Evolutionary conservation across 64 coral and sea anemone species (phyloP).

Genomic region (Hydrozoanthus tunicans): DNA sequence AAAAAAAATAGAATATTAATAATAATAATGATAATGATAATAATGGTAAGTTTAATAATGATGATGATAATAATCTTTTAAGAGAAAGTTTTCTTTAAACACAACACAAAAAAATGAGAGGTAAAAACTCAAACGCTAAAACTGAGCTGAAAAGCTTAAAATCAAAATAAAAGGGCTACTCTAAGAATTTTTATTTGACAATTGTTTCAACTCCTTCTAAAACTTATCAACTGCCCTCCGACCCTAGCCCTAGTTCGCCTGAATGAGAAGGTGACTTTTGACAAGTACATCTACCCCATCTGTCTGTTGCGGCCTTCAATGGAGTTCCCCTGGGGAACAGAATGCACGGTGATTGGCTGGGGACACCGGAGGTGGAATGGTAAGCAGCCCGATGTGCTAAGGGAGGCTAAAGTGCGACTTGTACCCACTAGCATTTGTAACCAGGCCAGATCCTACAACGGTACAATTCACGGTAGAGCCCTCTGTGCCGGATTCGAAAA

Average conservation of each 20-base stretch:
- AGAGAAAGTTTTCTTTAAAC: too few species aligned
- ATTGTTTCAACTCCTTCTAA: too few species aligned
- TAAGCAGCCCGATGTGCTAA: constrained; percentile 58
- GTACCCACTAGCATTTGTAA: constrained; percentile 76
- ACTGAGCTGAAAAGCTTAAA: too few species aligned
- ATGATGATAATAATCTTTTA: too few species aligned
- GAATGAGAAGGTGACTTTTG: constrained; percentile 46
- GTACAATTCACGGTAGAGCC: constrained; percentile 74
- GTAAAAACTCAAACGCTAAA: too few species aligned
- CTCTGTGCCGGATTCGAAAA: constrained; percentile 80
- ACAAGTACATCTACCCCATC: constrained; percentile 53
- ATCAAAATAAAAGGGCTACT: too few species aligned
- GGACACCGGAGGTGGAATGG: constrained; percentile 64
- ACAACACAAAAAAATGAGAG: too few species aligned
- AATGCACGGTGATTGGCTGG: constrained; percentile 72
- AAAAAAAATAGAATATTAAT: too few species aligned
- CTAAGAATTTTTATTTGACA: too few species aligned
- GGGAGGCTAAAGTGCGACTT: constrained; percentile 71
- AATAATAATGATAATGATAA: too few species aligned
- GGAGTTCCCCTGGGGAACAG: constrained; percentile 60
- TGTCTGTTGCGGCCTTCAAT: constrained; percentile 65
- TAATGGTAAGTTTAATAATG: too few species aligned
- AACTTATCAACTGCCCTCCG: background rate
- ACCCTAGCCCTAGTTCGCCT: constrained; percentile 68
- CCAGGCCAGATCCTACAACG: constrained; percentile 66